These are phyloP conservation scores for Nilaparvata lugens DNA, from an alignment of 1,140 invertebrate species.

Conservation along the genomic window DNA sequence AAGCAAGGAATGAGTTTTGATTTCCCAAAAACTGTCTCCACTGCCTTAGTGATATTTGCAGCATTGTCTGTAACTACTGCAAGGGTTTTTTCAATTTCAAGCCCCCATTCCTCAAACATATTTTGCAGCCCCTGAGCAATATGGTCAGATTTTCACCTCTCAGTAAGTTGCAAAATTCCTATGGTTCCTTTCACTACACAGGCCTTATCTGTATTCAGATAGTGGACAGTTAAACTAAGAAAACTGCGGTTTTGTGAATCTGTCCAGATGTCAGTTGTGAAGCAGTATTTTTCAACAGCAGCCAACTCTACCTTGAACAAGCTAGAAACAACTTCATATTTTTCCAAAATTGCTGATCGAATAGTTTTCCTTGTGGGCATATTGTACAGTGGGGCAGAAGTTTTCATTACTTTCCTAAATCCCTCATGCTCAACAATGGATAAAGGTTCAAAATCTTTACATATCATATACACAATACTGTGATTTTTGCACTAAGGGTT, in stretches of 20 bases:
- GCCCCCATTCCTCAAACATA: neutral
- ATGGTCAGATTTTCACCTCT: slow-evolving; percentile 16
- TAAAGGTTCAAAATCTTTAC: slow-evolving; percentile 33
- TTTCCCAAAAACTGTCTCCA: too few relatives aligned
- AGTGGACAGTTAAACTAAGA: slow-evolving; percentile 22
- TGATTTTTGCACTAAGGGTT: slow-evolving; percentile 15
- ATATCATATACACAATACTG: slow-evolving; percentile 29
- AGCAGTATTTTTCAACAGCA: slow-evolving; percentile 14
- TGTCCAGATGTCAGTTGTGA: slow-evolving; percentile 30
- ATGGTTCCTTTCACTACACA: slow-evolving; percentile 10
- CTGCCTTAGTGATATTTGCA: neutral
- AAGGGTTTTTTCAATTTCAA: neutral
- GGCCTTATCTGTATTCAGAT: slow-evolving; percentile 23
- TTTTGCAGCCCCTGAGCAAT: too few relatives aligned
- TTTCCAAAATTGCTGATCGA: slow-evolving; percentile 25
- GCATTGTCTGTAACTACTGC: neutral
- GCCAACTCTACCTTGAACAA: slow-evolving; percentile 23
- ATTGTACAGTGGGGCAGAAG: slow-evolving; percentile 31
- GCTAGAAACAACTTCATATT: slow-evolving; percentile 29
- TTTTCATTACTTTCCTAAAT: slow-evolving; percentile 32
- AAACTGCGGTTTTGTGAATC: slow-evolving; percentile 27
- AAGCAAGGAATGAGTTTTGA: too few relatives aligned
- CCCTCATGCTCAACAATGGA: slow-evolving; percentile 33
- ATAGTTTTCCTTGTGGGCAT: slow-evolving; percentile 26
- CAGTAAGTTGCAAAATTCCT: slow-evolving; percentile 20